Percentiles rank a stretch among this genome's conserved stretches.
Evolutionary conservation across 2,888 invertebrate species (phyloP).

Genomic region (Ashinkailepas kermadecensis): DNA sequence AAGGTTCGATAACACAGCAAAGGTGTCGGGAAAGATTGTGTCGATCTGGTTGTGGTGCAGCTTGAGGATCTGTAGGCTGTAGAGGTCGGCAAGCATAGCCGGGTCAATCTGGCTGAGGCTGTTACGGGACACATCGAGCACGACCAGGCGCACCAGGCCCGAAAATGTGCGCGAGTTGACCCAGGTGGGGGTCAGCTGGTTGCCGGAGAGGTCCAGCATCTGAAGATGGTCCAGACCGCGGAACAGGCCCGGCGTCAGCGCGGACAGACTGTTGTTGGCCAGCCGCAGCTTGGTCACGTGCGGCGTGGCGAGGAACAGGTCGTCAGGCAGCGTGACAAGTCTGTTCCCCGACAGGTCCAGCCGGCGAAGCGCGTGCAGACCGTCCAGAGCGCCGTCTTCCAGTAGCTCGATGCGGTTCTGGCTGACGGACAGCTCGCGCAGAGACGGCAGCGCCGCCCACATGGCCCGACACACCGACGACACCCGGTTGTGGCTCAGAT

Average conservation of each 20-base stretch:
- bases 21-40: constrained; percentile 60
- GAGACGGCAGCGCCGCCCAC: constrained; percentile 48
- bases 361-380: constrained; percentile 58
- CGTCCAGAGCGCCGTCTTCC: constrained; percentile 65
- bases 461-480: constrained; percentile 60
- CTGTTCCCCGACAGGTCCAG: constrained; percentile 73
- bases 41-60: constrained; percentile 70
- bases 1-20: constrained; percentile 65
- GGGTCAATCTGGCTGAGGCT: constrained; percentile 73
- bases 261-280: constrained; percentile 67
- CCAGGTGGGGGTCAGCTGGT: constrained; percentile 68
- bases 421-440: constrained; percentile 62
- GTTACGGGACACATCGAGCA: constrained; percentile 68
- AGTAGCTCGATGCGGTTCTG: constrained; percentile 66
- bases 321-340: constrained; percentile 66
- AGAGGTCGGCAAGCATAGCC: constrained; percentile 73
- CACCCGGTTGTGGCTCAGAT: constrained; percentile 67
- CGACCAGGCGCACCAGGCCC: constrained; percentile 61
- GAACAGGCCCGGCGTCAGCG: constrained; percentile 64
- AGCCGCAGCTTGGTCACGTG: constrained; percentile 64
- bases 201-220: constrained; percentile 62
- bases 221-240: constrained; percentile 62
- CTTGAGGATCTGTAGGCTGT: constrained; percentile 57
- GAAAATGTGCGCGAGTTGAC: constrained; percentile 69
- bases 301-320: constrained; percentile 62